phyloP scores from a whole-genome alignment of 23 tunicate species.

The Styela clava region DNA sequence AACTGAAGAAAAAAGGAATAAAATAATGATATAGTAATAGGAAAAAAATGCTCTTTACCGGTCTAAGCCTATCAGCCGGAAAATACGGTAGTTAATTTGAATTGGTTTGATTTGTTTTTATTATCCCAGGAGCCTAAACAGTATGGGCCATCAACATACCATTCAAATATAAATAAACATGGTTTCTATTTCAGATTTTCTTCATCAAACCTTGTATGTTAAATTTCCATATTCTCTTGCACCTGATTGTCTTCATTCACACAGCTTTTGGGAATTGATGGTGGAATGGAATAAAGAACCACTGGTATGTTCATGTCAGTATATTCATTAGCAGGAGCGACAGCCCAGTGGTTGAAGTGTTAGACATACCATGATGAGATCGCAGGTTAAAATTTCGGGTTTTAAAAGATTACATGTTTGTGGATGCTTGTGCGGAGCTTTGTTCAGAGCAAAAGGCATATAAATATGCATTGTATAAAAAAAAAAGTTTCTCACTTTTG shows the following conservation, averaged over 20 bases:
- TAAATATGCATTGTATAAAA: background rate
- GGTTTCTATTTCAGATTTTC: conserved; percentile 12
- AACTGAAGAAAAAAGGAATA: no score
- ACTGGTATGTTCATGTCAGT: conserved; percentile 30
- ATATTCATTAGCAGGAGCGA: no score
- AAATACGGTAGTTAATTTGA: no score
- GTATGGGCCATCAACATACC: no score
- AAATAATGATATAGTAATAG: no score
- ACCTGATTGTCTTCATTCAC: conserved; percentile 54
- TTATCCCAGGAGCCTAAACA: no score
- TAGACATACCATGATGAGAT: background rate
- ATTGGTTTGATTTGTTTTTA: no score
- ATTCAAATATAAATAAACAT: no score
- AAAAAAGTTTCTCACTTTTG: background rate
- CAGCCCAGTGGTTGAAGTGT: background rate
- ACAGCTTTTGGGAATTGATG: conserved; percentile 80
- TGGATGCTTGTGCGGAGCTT: no score
- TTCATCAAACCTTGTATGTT: background rate
- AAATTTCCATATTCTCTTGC: conserved; percentile 29
- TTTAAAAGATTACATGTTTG: background rate
- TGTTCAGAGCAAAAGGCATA: no score
- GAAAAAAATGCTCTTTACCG: no score
- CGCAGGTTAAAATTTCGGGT: background rate
- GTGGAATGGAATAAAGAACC: conserved; percentile 72
- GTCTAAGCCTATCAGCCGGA: no score